A percentile compares a stretch with the other conserved stretches of the same genome.
Conservation (phyloP, 2,888 invertebrate genomes). For the Falcaria lacertinaria region DNA sequence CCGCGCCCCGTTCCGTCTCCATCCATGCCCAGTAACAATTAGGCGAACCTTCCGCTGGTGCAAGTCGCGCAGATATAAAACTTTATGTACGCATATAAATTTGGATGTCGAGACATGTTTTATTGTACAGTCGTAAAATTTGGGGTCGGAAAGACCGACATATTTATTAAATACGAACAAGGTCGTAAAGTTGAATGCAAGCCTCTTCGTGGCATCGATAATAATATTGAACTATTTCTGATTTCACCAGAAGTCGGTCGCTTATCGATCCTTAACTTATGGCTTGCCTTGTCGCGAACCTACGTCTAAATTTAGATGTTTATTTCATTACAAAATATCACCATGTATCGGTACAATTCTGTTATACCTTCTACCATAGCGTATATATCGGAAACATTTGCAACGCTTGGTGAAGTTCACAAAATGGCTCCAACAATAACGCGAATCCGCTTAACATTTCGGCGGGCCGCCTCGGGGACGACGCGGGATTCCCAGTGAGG, state of each 20-base stretch:
- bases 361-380: too few relatives aligned
- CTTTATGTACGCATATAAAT: conserved; percentile 79
- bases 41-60: conserved; percentile 63
- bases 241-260: conserved; percentile 30
- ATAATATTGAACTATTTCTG: conserved; percentile 64
- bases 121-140: conserved; percentile 76
- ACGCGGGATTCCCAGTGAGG: conserved; percentile 58
- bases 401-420: conserved; percentile 38
- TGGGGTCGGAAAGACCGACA: conserved; percentile 75
- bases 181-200: conserved; percentile 72
- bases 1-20: conserved; percentile 34
- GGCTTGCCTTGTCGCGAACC: conserved; percentile 5
- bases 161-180: conserved; percentile 79
- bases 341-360: conserved; percentile 4
- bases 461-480: conserved; percentile 39
- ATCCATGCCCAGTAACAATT: conserved; percentile 77
- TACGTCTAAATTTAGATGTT: too few relatives aligned
- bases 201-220: conserved; percentile 70
- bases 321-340: conserved; percentile 5
- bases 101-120: conserved; percentile 79
- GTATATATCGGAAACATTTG: conserved; percentile 28
- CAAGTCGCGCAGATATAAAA: conserved; percentile 76
- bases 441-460: conserved; percentile 56
- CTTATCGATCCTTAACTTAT: conserved; percentile 18
- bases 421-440: conserved; percentile 55